Conservation (phyloP, 2,797 vertebrate species). For the Enteromius argenteus region DNA sequence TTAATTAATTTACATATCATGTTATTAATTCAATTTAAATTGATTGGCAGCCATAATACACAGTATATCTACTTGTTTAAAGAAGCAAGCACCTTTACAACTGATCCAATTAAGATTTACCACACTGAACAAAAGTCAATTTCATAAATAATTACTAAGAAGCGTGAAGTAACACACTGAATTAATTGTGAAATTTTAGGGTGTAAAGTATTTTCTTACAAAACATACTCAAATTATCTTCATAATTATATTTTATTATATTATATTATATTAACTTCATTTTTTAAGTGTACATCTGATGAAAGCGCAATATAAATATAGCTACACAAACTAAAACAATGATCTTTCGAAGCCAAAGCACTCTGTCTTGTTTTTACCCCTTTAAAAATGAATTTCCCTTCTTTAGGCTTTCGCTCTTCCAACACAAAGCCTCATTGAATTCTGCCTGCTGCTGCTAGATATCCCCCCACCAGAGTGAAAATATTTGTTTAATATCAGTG, state of each 20-base stretch:
- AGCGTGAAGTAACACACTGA: neutral
- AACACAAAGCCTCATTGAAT: constrained; percentile 49
- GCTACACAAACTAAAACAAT: constrained; percentile 17
- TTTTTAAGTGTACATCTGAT: neutral
- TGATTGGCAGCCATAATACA: neutral
- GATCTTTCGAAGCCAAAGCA: neutral
- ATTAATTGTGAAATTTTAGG: neutral
- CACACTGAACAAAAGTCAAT: neutral
- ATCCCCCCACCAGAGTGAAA: constrained; percentile 48
- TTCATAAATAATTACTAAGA: neutral
- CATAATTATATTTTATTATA: no score
- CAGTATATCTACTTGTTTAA: neutral
- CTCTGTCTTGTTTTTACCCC: constrained; percentile 26
- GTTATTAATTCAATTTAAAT: neutral
- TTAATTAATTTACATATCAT: neutral
- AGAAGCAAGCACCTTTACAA: neutral
- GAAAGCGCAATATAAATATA: constrained; percentile 5
- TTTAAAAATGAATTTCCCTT: constrained; percentile 44
- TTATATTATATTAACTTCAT: neutral
- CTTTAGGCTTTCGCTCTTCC: constrained; percentile 22
- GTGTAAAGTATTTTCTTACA: neutral
- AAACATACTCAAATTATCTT: neutral
- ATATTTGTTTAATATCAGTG: constrained; percentile 61
- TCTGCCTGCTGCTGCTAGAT: constrained; percentile 34
- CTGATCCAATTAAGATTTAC: constrained; percentile 14